phyloP scores from a whole-genome alignment of 2,113 vertebrate species.

The Fregata magnificens region DNA sequence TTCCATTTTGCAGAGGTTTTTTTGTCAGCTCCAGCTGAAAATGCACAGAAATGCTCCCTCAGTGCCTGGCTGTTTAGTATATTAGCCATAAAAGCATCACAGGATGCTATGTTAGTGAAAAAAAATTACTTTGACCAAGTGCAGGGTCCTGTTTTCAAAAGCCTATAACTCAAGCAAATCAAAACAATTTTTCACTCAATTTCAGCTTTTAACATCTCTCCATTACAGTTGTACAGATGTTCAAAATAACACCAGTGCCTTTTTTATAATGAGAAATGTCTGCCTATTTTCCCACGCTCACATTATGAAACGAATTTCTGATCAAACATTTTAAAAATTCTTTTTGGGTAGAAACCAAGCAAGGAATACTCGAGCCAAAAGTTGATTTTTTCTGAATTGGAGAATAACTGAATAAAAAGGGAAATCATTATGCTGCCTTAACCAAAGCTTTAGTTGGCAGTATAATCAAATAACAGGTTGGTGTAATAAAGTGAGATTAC shows the following conservation, averaged over 20 bases:
- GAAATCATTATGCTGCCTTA: not conserved
- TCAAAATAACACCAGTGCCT: not conserved
- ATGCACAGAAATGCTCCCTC: not conserved
- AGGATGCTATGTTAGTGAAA: not conserved
- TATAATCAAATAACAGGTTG: not conserved
- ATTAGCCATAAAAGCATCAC: not conserved
- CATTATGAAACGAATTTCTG: not conserved
- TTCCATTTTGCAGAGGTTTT: not conserved
- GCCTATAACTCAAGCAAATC: not conserved
- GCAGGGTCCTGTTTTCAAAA: not conserved
- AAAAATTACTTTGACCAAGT: not conserved
- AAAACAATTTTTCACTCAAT: slow-evolving; percentile 7
- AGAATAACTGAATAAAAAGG: not conserved
- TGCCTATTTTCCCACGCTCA: not conserved
- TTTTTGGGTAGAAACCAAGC: not conserved
- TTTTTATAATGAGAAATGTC: not conserved
- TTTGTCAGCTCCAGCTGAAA: not conserved
- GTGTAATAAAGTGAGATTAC: not conserved
- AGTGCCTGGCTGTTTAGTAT: not conserved
- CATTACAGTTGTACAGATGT: not conserved
- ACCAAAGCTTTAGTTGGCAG: not conserved
- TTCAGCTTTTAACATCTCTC: not conserved
- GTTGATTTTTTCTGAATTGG: not conserved
- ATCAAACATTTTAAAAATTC: not conserved
- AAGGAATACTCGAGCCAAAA: not conserved